Conservation (phyloP, 2,888 invertebrate species). For the Drosophila kambysellisi region DNA sequence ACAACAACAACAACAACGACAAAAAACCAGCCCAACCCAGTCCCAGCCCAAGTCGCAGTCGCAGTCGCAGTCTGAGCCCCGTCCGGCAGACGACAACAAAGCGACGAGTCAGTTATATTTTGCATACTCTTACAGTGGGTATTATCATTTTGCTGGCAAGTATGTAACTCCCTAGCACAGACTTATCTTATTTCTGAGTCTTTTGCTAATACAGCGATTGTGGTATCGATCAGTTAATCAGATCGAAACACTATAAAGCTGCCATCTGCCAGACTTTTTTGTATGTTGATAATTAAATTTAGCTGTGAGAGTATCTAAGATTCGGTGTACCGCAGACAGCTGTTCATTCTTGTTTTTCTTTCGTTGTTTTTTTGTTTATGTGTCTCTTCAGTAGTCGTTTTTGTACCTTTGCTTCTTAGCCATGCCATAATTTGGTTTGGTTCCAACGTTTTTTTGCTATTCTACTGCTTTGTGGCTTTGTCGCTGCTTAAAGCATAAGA, state of each 20-base stretch:
- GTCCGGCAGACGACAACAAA: constrained; percentile 53
- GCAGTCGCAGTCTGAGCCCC: constrained; percentile 14
- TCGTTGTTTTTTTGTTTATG: constrained; percentile 16
- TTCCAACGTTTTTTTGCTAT: constrained; percentile 39
- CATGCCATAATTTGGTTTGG: constrained; percentile 65
- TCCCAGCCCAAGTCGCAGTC: constrained; percentile 20
- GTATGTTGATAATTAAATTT: neutral
- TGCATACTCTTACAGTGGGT: constrained; percentile 13
- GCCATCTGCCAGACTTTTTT: neutral
- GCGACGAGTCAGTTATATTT: constrained; percentile 51
- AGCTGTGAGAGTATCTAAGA: constrained; percentile 1
- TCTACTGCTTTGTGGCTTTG: constrained; percentile 26
- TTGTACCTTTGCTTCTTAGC: constrained; percentile 48
- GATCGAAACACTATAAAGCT: neutral
- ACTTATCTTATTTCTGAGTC: neutral
- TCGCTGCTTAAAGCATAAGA: constrained; percentile 45
- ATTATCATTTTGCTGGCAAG: neutral
- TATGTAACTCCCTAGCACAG: neutral
- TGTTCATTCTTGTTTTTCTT: constrained; percentile 25
- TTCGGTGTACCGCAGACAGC: neutral
- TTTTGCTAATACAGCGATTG: neutral
- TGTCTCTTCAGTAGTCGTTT: constrained; percentile 22
- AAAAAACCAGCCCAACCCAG: constrained; percentile 18
- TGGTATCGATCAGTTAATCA: neutral
- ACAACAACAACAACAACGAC: neutral